Base-by-base conservation (phyloP, 2,797 vertebrate genomes). In the Menidia menidia region DNA sequence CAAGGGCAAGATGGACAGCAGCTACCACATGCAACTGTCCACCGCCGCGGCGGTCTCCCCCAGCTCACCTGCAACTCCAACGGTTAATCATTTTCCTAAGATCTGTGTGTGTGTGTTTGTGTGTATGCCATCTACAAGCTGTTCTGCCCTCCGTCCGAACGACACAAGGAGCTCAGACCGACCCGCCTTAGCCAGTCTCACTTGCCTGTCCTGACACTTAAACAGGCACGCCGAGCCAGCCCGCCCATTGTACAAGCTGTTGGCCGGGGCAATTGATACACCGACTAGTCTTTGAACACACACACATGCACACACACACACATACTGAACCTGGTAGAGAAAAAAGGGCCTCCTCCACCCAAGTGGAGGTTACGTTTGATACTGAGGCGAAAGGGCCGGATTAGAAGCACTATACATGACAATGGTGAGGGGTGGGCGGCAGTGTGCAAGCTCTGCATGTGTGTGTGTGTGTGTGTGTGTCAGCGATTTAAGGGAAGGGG, bases 351-450 rank as follows among this genome's bases (percentile, higher is more conserved):
- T 94, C 94, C 94, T 94, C 94, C 94, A 92, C 93, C 94, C 94
- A 95, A 96, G 95, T 48, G 95, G 96, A 96, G 95, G 95, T 94
- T 94, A 96, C 96, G 96, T 97, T 96, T 97, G 96, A 97, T 96
- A 96, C 95, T 94, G 95, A 95, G 96, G 94, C 94, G 60, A 89
- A 90, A 95, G 94, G 95, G 94, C 93, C 92, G 95, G 97, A 98
- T 98, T 97, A 97, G 95, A 95, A 96, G 95, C 93, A 93, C 94
- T 95, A 96, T 95, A 96, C 96, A 97, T 97, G 95, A 98, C 96
- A 98, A 98, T 96, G 60, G 96, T 92, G 90, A 92, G 95, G 25
- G 88, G 93, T 92, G 94, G 85, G 89, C 43, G 81, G 81, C 80
- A 79, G 84, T 90, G 93, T 92, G 91, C 71, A 73, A 92, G 89